Evolutionary conservation across 1,140 invertebrate genomes (phyloP), one percentile per base, ranked within the genome.

Genomic region (Trypoxylus dichotomus): DNA sequence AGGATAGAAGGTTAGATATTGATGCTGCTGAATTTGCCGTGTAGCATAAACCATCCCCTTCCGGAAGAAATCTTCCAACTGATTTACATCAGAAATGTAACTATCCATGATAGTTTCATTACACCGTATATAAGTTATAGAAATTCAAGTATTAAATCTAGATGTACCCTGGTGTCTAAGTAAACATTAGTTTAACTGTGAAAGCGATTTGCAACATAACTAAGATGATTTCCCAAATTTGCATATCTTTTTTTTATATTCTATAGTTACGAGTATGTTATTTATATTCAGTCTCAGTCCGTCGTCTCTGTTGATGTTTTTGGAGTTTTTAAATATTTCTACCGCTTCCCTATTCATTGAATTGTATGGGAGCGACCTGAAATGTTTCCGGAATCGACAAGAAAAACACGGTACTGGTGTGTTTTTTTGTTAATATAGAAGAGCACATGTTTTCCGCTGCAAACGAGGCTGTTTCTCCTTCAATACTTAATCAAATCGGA

Each of bases 11-110:
- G 84, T 90, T 99, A 88, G 98, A 99, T 87, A 88, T 99, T 83
- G 99, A 99, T 89, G 97, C 98, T 74, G 97, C 98, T 2, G 98
- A 99, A 88, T 98, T 97, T 25, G 98, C 98, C 74, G 98, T 99
- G 37, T 98, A 99, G 89, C 98, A 99, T 86, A 98, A 99, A 90
- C 96, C 97, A 24, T 94, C 95, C 84, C 93, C 95, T 84, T 93
- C 94, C 32, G 93, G 93, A 79, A 91, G 94, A 82, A 90, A 93
- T 80, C 88, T 94, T 63, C 92, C 91, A 84, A 94, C 91, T 85
- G 92, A 93, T 85, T 91, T 92, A 83, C 90, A 91, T 83, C 89
- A 91, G 63, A 95, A 95, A 87, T 95, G 97, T 88, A 92, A 93
- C 84, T 97, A 95, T 89, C 92, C 94, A 83, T 97, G 95, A 91